phyloP scores from a whole-genome alignment of 2,797 vertebrate genomes.

The Nyctalus aviator region DNA sequence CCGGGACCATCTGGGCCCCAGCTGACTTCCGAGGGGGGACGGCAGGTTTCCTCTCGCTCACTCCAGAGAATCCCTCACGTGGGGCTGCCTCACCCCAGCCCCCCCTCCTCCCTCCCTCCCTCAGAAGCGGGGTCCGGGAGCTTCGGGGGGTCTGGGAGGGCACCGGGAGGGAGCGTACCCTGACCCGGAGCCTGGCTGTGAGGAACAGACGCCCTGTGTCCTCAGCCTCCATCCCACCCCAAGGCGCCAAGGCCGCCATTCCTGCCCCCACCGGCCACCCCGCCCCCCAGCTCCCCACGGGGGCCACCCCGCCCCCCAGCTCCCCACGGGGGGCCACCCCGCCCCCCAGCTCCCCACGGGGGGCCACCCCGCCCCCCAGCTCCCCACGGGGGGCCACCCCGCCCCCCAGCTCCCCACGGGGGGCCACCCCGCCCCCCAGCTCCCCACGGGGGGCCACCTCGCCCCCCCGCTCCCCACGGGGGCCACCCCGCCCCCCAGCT shows the following conservation, averaged over 20 bases:
- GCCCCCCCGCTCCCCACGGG: too few species aligned
- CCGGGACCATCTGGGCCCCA: conserved; percentile 70
- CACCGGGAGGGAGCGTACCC: background rate
- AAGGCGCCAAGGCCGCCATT: too few species aligned
- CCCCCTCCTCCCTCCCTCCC: background rate
- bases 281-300: too few species aligned
- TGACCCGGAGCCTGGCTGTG: background rate
- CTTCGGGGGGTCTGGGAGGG: conserved; percentile 20
- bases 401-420: too few species aligned
- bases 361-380: too few species aligned
- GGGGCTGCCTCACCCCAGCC: background rate
- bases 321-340: background rate
- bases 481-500: too few species aligned
- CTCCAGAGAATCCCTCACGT: conserved; percentile 57
- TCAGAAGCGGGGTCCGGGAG: background rate
- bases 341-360: too few species aligned
- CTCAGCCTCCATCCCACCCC: background rate
- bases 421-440: too few species aligned
- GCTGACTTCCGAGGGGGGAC: conserved; percentile 61
- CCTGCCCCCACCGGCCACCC: background rate
- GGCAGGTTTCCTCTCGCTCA: conserved; percentile 55
- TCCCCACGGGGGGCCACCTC: too few species aligned
- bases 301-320: background rate
- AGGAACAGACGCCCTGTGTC: background rate
- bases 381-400: too few species aligned